Percentiles rank a stretch among this genome's conserved stretches.
Conservation (phyloP, 2,888 invertebrate genomes). For the Drosophila buzzatii region DNA sequence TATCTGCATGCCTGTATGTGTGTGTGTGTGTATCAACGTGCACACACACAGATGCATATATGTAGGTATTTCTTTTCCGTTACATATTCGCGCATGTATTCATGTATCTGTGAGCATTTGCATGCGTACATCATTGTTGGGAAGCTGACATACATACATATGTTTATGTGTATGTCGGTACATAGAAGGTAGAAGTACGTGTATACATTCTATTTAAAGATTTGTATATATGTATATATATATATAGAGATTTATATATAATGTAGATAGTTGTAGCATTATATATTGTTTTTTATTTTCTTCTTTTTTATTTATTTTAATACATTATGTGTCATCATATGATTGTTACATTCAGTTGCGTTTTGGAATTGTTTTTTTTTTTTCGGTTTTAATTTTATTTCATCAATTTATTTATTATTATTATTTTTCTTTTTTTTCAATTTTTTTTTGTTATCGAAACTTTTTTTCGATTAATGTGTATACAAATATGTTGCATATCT, state of each 20-base stretch:
- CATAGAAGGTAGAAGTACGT: slow-evolving; percentile 21
- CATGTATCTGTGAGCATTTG: slow-evolving; percentile 23
- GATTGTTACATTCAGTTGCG: slow-evolving; percentile 77
- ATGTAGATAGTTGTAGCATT: slow-evolving; percentile 30
- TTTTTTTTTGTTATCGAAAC: slow-evolving; percentile 19
- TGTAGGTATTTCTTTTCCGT: background rate
- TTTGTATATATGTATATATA: slow-evolving; percentile 29
- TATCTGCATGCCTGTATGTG: slow-evolving; percentile 20
- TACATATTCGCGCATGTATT: slow-evolving; percentile 1
- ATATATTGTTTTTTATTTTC: slow-evolving; percentile 5
- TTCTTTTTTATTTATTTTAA: slow-evolving; percentile 42
- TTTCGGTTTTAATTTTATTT: background rate
- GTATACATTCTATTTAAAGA: slow-evolving; percentile 29
- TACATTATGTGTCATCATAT: slow-evolving; percentile 73
- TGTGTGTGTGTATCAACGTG: background rate
- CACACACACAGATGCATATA: slow-evolving; percentile 9
- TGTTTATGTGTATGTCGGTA: slow-evolving; percentile 7
- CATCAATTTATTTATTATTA: too few relatives aligned
- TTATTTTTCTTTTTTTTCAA: background rate
- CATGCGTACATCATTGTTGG: slow-evolving; percentile 20
- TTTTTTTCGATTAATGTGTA: slow-evolving; percentile 14
- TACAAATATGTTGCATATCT: slow-evolving; percentile 17
- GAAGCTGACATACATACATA: slow-evolving; percentile 35
- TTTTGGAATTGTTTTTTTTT: slow-evolving; percentile 45
- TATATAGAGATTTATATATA: slow-evolving; percentile 23